Evolutionary conservation across 2,113 vertebrate genomes (phyloP).

Genomic region (Penelope pileata): DNA sequence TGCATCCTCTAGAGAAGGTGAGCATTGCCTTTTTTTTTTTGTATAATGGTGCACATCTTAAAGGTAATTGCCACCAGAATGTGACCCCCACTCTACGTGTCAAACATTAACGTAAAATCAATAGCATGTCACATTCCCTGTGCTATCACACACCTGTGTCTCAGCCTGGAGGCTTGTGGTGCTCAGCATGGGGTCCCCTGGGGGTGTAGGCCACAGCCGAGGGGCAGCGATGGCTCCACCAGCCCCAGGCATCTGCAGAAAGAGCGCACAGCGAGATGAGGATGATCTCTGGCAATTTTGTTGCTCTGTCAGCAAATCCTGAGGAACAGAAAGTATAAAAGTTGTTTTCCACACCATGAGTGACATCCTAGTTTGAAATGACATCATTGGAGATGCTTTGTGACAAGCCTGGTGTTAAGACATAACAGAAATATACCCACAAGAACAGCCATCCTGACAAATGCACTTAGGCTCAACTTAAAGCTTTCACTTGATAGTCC

Average conservation of each 20-base stretch:
- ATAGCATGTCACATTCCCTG: not conserved
- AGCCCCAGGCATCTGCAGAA: conserved; percentile 64
- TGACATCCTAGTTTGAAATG: conserved; percentile 50
- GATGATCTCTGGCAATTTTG: not conserved
- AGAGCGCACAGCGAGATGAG: conserved; percentile 58
- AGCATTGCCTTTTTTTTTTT: conserved; percentile 43
- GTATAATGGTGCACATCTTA: not conserved
- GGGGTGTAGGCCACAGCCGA: not conserved
- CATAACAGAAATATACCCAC: conserved; percentile 48
- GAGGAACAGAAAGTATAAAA: conserved; percentile 10
- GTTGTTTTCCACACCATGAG: conserved; percentile 7
- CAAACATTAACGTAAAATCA: conserved; percentile 62
- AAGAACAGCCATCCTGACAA: conserved; percentile 54
- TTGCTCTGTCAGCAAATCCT: conserved; percentile 23
- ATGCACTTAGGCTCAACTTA: conserved; percentile 34
- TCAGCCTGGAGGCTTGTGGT: not conserved
- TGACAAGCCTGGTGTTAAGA: conserved; percentile 47
- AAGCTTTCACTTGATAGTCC: conserved; percentile 47
- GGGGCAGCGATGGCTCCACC: not conserved
- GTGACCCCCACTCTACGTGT: conserved; percentile 7
- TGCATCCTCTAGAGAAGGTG: not conserved
- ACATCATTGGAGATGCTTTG: not conserved
- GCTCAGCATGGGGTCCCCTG: not conserved
- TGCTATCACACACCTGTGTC: conserved; percentile 72
- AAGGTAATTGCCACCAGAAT: conserved; percentile 7